phyloP scores from a whole-genome alignment of 2,113 vertebrate genomes.

The Spermophilus dauricus region DNA sequence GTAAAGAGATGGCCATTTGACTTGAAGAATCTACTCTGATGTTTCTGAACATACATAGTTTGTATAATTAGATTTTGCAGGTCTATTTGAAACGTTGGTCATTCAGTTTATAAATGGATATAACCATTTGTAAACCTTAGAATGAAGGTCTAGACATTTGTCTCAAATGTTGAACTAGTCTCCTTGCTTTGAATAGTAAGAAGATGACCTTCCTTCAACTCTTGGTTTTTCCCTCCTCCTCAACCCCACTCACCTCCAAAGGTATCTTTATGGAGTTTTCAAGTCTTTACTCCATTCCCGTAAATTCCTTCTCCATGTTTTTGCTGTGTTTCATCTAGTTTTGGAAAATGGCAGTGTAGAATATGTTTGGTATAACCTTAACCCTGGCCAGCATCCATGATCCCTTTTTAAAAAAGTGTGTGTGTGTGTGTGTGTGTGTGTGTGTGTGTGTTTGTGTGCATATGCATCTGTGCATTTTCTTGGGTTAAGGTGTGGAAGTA shows the following conservation, averaged over 20 bases:
- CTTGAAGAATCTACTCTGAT: background rate
- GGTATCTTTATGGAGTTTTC: constrained; percentile 72
- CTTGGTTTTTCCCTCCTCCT: background rate
- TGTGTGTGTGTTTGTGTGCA: background rate
- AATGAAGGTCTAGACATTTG: constrained; percentile 54
- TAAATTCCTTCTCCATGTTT: constrained; percentile 84
- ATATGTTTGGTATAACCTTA: constrained; percentile 89
- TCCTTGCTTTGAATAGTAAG: constrained; percentile 37
- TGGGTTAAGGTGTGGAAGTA: background rate
- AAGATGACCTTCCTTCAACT: background rate
- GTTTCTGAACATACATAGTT: background rate
- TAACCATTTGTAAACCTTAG: constrained; percentile 2
- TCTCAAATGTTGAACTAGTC: background rate
- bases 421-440: background rate
- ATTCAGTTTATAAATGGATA: constrained; percentile 28
- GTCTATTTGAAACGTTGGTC: constrained; percentile 44
- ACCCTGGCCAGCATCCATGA: constrained; percentile 86
- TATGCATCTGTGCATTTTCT: background rate
- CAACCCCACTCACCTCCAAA: background rate
- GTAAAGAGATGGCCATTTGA: constrained; percentile 15
- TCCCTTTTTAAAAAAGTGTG: constrained; percentile 69
- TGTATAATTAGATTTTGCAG: constrained; percentile 34
- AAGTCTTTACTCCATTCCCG: constrained; percentile 81
- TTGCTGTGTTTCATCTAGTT: constrained; percentile 87
- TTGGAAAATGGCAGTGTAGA: constrained; percentile 88